Conservation (phyloP, 37 sponge, comb jelly and placozoan species). For the Eunapius fragilis region DNA sequence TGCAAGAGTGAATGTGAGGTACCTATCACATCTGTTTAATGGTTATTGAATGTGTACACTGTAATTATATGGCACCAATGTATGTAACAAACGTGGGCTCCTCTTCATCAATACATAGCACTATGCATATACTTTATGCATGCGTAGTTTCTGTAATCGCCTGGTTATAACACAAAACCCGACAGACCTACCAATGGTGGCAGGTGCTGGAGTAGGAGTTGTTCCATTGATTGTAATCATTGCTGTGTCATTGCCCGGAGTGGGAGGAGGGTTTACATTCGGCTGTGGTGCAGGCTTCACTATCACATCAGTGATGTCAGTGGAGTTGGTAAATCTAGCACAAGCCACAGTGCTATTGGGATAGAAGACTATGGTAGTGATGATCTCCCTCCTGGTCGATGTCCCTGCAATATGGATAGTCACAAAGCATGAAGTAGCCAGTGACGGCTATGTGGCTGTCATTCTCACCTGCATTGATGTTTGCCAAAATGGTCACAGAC, state of each 20-base stretch:
- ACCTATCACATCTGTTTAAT: too few species aligned
- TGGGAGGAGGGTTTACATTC: neutral
- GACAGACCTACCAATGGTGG: neutral
- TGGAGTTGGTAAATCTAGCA: neutral
- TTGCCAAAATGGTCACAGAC: neutral
- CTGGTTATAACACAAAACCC: too few species aligned
- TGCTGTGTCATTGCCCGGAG: neutral
- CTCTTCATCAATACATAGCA: too few species aligned
- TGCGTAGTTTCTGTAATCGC: too few species aligned
- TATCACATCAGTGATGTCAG: neutral
- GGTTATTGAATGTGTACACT: too few species aligned
- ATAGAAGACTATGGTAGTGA: neutral
- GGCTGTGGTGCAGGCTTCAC: neutral
- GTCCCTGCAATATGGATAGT: neutral
- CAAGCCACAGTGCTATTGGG: neutral
- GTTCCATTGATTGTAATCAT: neutral
- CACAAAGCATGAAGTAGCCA: neutral
- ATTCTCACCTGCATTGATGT: neutral
- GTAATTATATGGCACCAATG: too few species aligned
- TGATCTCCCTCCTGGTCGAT: neutral
- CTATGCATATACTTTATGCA: too few species aligned
- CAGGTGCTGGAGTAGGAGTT: neutral
- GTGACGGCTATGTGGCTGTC: neutral
- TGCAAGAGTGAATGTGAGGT: too few species aligned
- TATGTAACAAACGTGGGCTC: too few species aligned